Evolutionary conservation across 2,888 invertebrate genomes (phyloP), one percentile per base, ranked within the genome.

Genomic region (Criorhina ranunculi): DNA sequence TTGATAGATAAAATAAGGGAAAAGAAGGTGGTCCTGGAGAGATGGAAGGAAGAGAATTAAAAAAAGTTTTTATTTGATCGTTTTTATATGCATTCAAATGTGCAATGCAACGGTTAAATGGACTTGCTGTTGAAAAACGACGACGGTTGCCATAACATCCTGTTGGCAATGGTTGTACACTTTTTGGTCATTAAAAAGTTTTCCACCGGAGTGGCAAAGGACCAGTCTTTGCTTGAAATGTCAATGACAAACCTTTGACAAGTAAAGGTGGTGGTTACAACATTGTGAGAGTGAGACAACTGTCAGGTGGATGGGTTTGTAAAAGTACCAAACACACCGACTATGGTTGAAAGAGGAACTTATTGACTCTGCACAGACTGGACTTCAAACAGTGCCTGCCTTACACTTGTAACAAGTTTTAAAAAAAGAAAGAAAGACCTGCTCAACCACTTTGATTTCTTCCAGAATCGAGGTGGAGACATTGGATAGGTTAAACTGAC

Each of bases 1-100:
- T 69, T 79, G 83, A 83, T 64, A 79, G 62, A 78, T 78, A 44
- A 72, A 72, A 59, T 40, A 55, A 78, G 55, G 29, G 51, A 57
- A 70, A 53, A 29, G 24, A 4, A 24, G 24, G 24, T 4, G 24
- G 24, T 3, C 2, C n/a, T 2, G 6, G 4, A 4, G 9, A 57
- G 12, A 49, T 33, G 62, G n/a, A 33, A 79, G 62, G n/a, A 33
- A 79, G 19, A 60, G 17, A 62, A 62, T 78, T 70, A 55, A 70
- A 70, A 44, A n/a, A 8, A 44, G 67, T 76, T 37, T 33, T 44
- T 35, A 15, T 64, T 44, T 53, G 11, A 15, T 15, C 5, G 2
- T 53, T 15, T 31, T 60, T 40, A 31, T 19, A 33, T 19, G 31
- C 19, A 57, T 40, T 57, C 19, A 12, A 57, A 29, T 57, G 35